phyloP scores from a whole-genome alignment of 2,888 invertebrate species.

The Hydraecia micacea region DNA sequence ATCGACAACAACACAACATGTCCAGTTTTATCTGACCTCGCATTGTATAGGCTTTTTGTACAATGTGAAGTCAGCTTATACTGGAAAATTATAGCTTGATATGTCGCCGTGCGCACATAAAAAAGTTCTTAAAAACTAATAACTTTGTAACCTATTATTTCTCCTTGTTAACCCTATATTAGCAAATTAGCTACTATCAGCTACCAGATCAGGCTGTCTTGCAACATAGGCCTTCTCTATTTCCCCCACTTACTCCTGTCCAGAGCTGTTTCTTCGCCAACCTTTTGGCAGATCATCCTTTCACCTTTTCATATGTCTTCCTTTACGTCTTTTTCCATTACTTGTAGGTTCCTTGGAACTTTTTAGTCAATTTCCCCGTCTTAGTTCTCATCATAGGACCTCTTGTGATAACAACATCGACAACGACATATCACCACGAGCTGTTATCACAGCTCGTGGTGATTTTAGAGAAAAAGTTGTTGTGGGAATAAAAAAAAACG shows the following conservation, averaged over 20 bases:
- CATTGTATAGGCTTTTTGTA: too few relatives aligned
- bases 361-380: neutral
- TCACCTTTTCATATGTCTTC: neutral
- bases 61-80: too few relatives aligned
- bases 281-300: neutral
- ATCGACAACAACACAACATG: neutral
- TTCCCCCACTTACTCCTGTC: neutral
- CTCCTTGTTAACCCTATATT: neutral
- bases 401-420: too few relatives aligned
- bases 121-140: neutral
- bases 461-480: neutral
- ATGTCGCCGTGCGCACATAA: neutral
- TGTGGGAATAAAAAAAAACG: too few relatives aligned
- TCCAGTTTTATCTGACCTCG: too few relatives aligned
- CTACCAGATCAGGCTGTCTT: neutral
- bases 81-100: too few relatives aligned
- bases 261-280: neutral
- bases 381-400: neutral
- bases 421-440: too few relatives aligned
- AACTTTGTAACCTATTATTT: neutral
- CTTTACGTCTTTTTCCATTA: too few relatives aligned
- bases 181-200: neutral
- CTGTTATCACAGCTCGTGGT: neutral
- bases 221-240: neutral
- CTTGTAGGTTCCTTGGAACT: neutral